Evolutionary conservation across 2,888 invertebrate species (phyloP).

Genomic region (Erynnis tages): DNA sequence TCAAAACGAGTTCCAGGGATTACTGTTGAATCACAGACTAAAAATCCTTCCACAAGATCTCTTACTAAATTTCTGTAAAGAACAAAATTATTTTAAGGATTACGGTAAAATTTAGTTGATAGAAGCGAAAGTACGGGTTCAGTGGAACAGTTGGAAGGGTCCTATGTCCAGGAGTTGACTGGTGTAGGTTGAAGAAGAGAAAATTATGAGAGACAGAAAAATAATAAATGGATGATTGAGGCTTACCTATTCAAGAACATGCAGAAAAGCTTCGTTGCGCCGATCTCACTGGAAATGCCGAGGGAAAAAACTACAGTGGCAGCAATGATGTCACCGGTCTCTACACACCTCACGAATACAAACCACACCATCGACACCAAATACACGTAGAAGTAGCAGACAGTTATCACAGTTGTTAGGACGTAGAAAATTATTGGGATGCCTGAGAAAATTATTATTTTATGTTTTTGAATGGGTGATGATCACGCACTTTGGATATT

Average conservation of each 20-base stretch:
- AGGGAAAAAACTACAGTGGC: slow-evolving; percentile 48
- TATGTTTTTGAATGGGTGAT: no score
- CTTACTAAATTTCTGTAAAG: slow-evolving; percentile 16
- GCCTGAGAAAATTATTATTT: slow-evolving; percentile 43
- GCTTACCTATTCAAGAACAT: slow-evolving; percentile 47
- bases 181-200: no score
- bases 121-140: no score
- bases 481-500: no score
- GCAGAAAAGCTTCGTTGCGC: slow-evolving; percentile 45
- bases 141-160: no score
- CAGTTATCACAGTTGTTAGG: slow-evolving; percentile 31
- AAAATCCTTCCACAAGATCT: slow-evolving; percentile 41
- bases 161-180: no score
- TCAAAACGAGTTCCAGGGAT: slow-evolving; percentile 44
- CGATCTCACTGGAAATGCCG: slow-evolving; percentile 46
- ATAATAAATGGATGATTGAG: neutral
- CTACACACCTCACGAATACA: slow-evolving; percentile 41
- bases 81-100: neutral
- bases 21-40: slow-evolving; percentile 41
- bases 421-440: slow-evolving; percentile 46
- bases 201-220: no score
- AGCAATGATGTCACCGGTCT: slow-evolving; percentile 43
- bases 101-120: no score
- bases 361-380: slow-evolving; percentile 49
- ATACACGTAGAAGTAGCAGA: slow-evolving; percentile 48